phyloP scores from a whole-genome alignment of 2,797 vertebrate genomes.

The Scolopax bukidnonensis region DNA sequence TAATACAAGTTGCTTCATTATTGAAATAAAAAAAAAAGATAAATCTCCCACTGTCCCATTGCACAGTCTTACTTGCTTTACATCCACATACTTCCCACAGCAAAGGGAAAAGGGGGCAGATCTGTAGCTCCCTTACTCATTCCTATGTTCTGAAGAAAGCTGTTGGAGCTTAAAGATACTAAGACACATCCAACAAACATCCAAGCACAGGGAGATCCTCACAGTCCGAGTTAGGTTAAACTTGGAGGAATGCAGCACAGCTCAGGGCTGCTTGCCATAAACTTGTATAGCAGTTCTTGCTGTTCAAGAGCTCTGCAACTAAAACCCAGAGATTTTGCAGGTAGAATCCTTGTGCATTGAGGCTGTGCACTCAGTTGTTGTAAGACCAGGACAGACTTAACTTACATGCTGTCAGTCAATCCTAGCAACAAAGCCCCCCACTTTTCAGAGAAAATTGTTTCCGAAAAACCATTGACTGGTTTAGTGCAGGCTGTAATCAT shows the following conservation, averaged over 20 bases:
- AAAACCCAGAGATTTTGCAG: not conserved
- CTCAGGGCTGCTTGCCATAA: not conserved
- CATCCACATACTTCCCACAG: not conserved
- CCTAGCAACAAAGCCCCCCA: not conserved
- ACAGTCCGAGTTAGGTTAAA: not conserved
- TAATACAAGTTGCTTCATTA: not conserved
- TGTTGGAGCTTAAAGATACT: not conserved
- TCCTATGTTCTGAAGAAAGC: not conserved
- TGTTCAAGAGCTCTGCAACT: not conserved
- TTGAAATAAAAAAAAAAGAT: not conserved
- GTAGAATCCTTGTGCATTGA: not conserved
- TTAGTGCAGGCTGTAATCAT: not conserved
- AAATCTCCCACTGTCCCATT: not conserved
- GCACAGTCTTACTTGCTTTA: not conserved
- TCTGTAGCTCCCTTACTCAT: not conserved
- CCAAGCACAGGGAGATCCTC: not conserved
- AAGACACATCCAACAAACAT: not conserved
- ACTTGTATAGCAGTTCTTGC: not conserved
- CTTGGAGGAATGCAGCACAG: not conserved
- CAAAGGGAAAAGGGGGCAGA: not conserved
- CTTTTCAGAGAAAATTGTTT: not conserved
- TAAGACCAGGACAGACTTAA: not conserved
- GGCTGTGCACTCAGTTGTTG: not conserved
- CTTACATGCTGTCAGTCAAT: rapidly evolving
- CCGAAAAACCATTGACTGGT: not conserved